Evolutionary conservation across 35 echinoderm and acorn worm genomes (phyloP).

Genomic region (Acanthaster planci): DNA sequence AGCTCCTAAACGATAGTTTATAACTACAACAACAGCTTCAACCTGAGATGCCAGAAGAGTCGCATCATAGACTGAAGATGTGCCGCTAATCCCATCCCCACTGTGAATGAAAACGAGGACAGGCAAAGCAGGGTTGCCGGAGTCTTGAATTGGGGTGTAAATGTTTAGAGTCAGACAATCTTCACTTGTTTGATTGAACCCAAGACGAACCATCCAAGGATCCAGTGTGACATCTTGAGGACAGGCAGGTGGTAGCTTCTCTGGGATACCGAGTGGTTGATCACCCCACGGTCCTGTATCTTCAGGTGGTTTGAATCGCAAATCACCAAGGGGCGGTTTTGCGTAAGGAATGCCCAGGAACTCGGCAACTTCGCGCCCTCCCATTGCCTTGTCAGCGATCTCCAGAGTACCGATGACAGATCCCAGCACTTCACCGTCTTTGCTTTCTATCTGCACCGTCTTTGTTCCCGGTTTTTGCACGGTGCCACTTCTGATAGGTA

Average conservation of each 20-base stretch:
- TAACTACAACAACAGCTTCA: conserved; percentile 39
- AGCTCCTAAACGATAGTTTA: conserved; percentile 59
- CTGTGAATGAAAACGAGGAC: conserved; percentile 58
- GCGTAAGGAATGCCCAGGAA: conserved; percentile 63
- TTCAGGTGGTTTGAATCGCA: conserved; percentile 39
- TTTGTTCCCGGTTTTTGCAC: too few relatives aligned
- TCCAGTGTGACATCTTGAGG: conserved; percentile 16
- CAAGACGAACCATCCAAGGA: neutral
- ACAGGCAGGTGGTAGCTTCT: conserved; percentile 35
- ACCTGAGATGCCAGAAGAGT: conserved; percentile 31
- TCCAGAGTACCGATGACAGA: neutral
- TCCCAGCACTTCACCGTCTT: neutral
- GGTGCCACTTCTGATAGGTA: too few relatives aligned
- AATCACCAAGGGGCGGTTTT: conserved; percentile 45
- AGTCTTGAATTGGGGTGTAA: conserved; percentile 28
- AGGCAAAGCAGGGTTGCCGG: conserved; percentile 22
- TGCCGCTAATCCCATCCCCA: conserved; percentile 1
- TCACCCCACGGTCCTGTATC: conserved; percentile 28
- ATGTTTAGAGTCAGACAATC: conserved; percentile 65
- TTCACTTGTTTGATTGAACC: conserved; percentile 10
- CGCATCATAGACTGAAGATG: conserved; percentile 23
- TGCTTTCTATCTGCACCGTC: too few relatives aligned
- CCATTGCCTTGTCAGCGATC: neutral
- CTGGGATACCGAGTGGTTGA: conserved; percentile 16
- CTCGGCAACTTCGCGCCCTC: neutral